phyloP scores from a whole-genome alignment of 2,797 vertebrate genomes.

The Pogoniulus pusillus region DNA sequence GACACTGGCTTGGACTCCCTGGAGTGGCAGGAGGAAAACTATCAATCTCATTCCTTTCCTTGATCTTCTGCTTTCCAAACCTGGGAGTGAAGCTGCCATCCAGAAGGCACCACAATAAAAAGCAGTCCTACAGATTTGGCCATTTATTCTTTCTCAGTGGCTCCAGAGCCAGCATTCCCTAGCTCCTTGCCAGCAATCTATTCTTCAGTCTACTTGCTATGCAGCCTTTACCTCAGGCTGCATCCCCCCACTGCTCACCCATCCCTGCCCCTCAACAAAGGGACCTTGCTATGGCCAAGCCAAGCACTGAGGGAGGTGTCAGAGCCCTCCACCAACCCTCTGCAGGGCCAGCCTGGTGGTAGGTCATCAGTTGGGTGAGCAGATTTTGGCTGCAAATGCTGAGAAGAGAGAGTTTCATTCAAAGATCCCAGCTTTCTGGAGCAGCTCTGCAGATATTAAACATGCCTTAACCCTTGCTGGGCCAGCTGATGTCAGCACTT shows the following conservation, averaged over 20 bases:
- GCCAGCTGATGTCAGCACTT: not conserved
- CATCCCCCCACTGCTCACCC: fast-evolving
- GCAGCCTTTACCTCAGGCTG: not conserved
- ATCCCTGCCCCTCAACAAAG: fast-evolving
- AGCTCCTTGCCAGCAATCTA: not conserved
- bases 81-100: not conserved
- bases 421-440: not conserved
- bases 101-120: not conserved
- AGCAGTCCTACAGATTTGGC: not conserved
- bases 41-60: not conserved
- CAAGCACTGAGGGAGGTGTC: fast-evolving
- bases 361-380: not conserved
- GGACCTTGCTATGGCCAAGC: not conserved
- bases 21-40: fast-evolving
- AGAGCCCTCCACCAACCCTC: not conserved
- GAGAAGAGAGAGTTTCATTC: not conserved
- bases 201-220: not conserved
- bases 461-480: not conserved
- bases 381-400: not conserved
- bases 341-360: not conserved
- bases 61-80: not conserved
- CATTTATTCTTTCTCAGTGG: not conserved
- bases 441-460: not conserved
- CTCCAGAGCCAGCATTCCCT: not conserved
- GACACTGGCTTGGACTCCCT: fast-evolving